Percentiles rank a stretch among this genome's conserved stretches.
Conservation (phyloP, 2,888 invertebrate genomes). For the Protonemura montana region DNA sequence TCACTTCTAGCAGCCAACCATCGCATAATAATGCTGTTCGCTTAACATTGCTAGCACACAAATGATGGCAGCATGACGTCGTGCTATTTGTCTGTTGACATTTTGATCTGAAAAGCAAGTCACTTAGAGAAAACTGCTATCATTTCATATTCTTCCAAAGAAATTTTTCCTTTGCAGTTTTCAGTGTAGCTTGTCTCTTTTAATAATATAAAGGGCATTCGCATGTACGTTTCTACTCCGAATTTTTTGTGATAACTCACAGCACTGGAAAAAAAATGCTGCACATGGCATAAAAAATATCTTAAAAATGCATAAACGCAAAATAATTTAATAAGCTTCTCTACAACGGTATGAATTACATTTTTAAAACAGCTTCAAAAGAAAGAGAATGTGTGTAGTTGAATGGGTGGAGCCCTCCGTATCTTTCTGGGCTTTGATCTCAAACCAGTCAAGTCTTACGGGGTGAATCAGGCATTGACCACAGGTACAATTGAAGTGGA, state of each 20-base stretch:
- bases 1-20: neutral
- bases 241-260: neutral
- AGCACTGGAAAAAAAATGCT: slow-evolving; percentile 2
- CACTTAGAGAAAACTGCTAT: neutral
- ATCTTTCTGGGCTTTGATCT: neutral
- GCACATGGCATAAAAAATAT: neutral
- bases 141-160: slow-evolving; percentile 1
- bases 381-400: neutral
- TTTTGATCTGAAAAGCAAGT: slow-evolving; percentile 3
- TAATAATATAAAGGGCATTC: neutral
- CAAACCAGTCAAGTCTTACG: neutral
- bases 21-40: neutral
- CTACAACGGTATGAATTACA: neutral
- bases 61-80: neutral
- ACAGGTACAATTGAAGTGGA: neutral
- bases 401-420: neutral
- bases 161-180: neutral
- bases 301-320: neutral
- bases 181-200: neutral
- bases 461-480: neutral
- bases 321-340: neutral
- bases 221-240: neutral
- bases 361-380: neutral
- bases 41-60: neutral
- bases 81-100: neutral